Conservation (phyloP, 2,113 vertebrate species). For the Podarcis muralis region DNA sequence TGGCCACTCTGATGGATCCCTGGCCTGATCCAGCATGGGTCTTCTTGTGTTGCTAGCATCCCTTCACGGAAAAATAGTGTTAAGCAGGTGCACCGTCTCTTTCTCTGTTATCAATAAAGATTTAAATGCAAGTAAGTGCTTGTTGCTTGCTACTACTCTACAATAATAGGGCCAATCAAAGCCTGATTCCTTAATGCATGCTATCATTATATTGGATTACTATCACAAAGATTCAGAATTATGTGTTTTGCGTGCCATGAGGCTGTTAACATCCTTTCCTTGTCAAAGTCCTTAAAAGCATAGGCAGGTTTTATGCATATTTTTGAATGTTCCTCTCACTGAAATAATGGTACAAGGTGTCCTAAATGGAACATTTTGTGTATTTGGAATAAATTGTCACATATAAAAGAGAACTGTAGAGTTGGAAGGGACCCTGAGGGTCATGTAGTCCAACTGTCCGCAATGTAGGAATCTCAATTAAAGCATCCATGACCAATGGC, state of each 20-base stretch:
- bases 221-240: constrained; percentile 18
- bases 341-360: constrained; percentile 42
- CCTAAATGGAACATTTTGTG: constrained; percentile 44
- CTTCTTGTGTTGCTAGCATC: too few species aligned
- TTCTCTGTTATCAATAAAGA: neutral
- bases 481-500: too few species aligned
- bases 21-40: too few species aligned
- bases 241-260: constrained; percentile 56
- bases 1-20: too few species aligned
- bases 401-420: constrained; percentile 29
- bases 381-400: constrained; percentile 68
- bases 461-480: too few species aligned
- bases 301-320: neutral
- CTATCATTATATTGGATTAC: constrained; percentile 34
- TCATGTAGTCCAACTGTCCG: too few species aligned
- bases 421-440: too few species aligned
- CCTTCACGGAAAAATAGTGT: rapidly evolving
- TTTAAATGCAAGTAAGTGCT: neutral
- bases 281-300: constrained; percentile 45
- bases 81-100: neutral
- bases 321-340: constrained; percentile 68
- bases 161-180: constrained; percentile 31
- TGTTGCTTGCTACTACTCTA: neutral
- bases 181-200: constrained; percentile 11
- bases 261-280: constrained; percentile 40